These are phyloP conservation scores for Glyptemys insculpta DNA, from an alignment of 2,797 vertebrate species.

Conservation along the genomic window DNA sequence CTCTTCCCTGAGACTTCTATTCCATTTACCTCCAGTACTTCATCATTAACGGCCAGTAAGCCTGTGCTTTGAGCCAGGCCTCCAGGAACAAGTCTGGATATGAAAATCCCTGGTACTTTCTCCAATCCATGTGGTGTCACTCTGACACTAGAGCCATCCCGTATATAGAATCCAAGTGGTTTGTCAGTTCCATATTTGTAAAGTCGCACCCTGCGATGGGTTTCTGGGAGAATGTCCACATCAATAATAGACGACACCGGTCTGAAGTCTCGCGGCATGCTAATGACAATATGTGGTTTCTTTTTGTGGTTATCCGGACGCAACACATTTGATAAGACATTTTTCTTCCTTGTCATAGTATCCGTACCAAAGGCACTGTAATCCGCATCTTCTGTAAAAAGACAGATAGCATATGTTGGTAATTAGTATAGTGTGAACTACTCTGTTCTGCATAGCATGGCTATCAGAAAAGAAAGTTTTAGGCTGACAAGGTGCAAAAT, in stretches of 20 bases:
- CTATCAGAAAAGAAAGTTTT: not conserved
- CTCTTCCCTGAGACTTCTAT: conserved; percentile 96
- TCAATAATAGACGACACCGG: conserved; percentile 98
- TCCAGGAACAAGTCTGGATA: conserved; percentile 95
- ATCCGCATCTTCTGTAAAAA: conserved; percentile 93
- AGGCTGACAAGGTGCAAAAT: not conserved
- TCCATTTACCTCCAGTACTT: conserved; percentile 97
- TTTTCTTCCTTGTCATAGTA: conserved; percentile 93
- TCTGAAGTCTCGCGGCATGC: conserved; percentile 95
- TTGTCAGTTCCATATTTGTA: conserved; percentile 98
- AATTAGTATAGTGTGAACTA: not conserved
- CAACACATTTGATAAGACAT: conserved; percentile 91
- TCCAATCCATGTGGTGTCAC: conserved; percentile 94
- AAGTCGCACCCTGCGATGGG: conserved; percentile 93
- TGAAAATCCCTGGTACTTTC: conserved; percentile 97
- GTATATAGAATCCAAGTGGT: conserved; percentile 97
- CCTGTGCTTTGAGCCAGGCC: conserved; percentile 97
- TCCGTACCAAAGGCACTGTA: conserved; percentile 93
- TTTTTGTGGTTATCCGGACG: conserved; percentile 92
- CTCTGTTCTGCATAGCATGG: not conserved
- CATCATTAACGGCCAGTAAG: conserved; percentile 95
- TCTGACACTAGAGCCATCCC: conserved; percentile 94
- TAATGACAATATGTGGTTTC: conserved; percentile 93
- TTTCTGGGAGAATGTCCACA: conserved; percentile 96
- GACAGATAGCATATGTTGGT: conserved; percentile 41